Percentiles rank a stretch among this genome's conserved stretches.
phyloP scores from a whole-genome alignment of 2,888 invertebrate species.

The Odontothrips loti region DNA sequence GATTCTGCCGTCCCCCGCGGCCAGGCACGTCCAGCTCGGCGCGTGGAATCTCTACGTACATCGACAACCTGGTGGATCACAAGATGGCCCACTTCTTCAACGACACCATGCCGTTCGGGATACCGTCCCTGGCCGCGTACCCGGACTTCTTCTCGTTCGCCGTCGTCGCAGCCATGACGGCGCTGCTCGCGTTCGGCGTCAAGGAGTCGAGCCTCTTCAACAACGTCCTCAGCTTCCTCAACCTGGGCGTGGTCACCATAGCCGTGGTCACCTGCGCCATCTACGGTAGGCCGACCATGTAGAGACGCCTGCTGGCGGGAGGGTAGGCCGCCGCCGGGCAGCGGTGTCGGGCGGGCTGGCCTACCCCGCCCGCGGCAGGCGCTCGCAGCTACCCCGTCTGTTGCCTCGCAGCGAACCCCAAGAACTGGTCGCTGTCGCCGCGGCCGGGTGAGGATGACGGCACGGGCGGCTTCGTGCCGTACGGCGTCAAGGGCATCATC shows the following conservation, averaged over 20 bases:
- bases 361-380: neutral
- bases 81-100: slow-evolving; percentile 55
- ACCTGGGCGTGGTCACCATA: slow-evolving; percentile 73
- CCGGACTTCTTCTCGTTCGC: slow-evolving; percentile 17
- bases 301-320: too few species aligned
- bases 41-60: slow-evolving; percentile 66
- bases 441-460: slow-evolving; percentile 52
- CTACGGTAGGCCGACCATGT: slow-evolving; percentile 58
- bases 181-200: slow-evolving; percentile 65
- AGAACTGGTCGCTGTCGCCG: slow-evolving; percentile 3
- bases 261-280: slow-evolving; percentile 79
- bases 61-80: slow-evolving; percentile 61
- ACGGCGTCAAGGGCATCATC: slow-evolving; percentile 81
- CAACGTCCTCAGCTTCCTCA: slow-evolving; percentile 85
- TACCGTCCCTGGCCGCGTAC: slow-evolving; percentile 47
- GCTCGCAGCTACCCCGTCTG: neutral
- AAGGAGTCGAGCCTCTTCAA: slow-evolving; percentile 81
- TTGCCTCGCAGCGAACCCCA: neutral
- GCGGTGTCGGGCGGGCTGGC: neutral
- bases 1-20: neutral
- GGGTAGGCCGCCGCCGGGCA: too few species aligned
- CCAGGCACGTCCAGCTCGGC: slow-evolving; percentile 72
- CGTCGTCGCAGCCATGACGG: neutral
- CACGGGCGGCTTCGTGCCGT: slow-evolving; percentile 87
- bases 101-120: slow-evolving; percentile 56